Conservation (phyloP, 2,113 vertebrate genomes). For the Fregata magnificens region DNA sequence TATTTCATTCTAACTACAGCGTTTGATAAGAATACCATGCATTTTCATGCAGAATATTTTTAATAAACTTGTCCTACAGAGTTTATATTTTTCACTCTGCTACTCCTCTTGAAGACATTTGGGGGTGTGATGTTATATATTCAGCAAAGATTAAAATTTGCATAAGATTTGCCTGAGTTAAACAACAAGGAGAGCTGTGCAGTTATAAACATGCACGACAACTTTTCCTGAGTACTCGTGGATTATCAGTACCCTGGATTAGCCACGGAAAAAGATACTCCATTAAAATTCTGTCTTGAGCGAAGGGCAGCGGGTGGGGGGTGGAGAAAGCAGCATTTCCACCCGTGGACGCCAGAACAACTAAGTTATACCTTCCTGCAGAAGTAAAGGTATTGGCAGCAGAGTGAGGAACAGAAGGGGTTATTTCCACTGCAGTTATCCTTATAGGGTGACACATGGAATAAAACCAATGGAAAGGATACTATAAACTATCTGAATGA, state of each 20-base stretch:
- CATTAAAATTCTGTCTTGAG: neutral
- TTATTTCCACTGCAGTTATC: neutral
- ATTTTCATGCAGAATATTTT: neutral
- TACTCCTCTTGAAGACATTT: neutral
- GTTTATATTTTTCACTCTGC: neutral
- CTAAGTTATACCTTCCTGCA: neutral
- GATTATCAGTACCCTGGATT: neutral
- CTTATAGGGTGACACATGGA: neutral
- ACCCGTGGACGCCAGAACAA: neutral
- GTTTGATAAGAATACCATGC: neutral
- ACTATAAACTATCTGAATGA: neutral
- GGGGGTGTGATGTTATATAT: neutral
- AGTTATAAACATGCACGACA: neutral
- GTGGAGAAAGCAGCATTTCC: neutral
- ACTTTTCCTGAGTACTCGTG: neutral
- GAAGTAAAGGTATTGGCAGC: neutral
- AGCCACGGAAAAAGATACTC: neutral
- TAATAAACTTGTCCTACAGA: neutral
- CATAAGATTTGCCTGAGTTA: neutral
- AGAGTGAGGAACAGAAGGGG: neutral
- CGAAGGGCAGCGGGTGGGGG: neutral
- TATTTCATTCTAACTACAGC: neutral
- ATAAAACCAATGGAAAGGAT: neutral
- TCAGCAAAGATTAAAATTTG: neutral
- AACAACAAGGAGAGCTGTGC: neutral